Base-by-base conservation (phyloP, 2,113 vertebrate genomes). In the Reinhardtius hippoglossoides region DNA sequence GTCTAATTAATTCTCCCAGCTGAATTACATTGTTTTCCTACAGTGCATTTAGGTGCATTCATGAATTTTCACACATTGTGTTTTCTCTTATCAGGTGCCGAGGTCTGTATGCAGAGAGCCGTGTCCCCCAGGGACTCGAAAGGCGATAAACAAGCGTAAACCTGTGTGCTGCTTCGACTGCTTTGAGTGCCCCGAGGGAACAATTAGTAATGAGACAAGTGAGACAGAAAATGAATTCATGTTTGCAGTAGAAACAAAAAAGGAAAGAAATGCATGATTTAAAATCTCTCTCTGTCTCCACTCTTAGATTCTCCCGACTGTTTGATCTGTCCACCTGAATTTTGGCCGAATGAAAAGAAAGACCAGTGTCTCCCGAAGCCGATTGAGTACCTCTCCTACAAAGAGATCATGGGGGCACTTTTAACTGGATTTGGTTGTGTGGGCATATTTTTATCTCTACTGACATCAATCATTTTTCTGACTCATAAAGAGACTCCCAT, bases 91-190 rank as follows among this genome's bases (percentile, higher is more conserved):
- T 67, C 72, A 95, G 94, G 65, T 89, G 35, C 88, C 80, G 1
- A 80, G 71, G 61, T 94, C 93, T 70, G 89, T 94, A 37, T 95
- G 94, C 79, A 92, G 71, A 80, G 90, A 93, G 9, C 89, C 90
- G 0, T 95, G 93, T 54, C 82, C 48, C 21, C 82, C 89, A 9
- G 93, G 93, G 60, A 91, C 88, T 24, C 88, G 90, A 21, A 94
- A 92, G 65, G 92, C 91, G 21, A 67, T 84, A 14, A 89, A 91
- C 55, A 93, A 91, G 80, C 80, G 83, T 16, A 91, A 84, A 69
- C 91, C 92, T 5, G 83, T 93, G 27, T 94, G 93, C 84, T 94
- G 94, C 82, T 94, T 94, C 62, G 94, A 94, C 76, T 94, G 93
- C 63, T 80, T 94, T 73, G 42, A 86, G 15, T 95, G 93, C 62